Evolutionary conservation across 2,888 invertebrate species (phyloP).

Genomic region (Dendrolimus houi): DNA sequence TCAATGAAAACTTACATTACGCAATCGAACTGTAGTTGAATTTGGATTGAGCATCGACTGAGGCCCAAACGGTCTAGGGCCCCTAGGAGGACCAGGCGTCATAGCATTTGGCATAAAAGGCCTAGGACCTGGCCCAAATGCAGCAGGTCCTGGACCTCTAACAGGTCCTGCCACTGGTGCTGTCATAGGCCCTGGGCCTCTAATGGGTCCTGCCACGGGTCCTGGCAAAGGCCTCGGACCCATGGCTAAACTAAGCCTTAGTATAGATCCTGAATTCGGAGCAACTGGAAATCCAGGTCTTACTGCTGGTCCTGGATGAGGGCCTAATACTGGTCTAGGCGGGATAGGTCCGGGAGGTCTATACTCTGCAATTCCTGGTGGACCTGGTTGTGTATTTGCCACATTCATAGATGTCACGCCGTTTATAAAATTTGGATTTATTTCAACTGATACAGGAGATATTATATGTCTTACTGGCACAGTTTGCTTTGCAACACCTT

Average conservation of each 20-base stretch:
- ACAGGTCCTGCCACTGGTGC: background rate
- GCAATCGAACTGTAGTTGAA: conserved; percentile 17
- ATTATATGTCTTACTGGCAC: background rate
- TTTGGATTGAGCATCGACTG: background rate
- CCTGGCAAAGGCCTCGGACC: background rate
- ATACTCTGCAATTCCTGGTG: background rate
- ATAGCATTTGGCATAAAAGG: background rate
- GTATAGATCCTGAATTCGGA: no score
- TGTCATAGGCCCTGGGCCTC: background rate
- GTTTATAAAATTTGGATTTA: background rate
- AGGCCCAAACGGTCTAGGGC: background rate
- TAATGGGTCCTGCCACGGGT: background rate
- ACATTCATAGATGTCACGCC: background rate
- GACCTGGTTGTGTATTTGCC: background rate
- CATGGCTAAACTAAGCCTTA: background rate
- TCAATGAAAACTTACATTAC: conserved; percentile 28
- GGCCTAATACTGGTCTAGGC: no score
- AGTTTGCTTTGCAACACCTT: background rate
- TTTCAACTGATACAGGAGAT: background rate
- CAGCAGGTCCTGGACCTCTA: background rate
- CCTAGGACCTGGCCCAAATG: background rate
- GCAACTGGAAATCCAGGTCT: no score
- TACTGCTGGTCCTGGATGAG: no score
- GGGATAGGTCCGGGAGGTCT: background rate
- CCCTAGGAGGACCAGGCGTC: background rate